These are phyloP conservation scores for Xestia c-nigrum DNA, from an alignment of 2,888 invertebrate genomes.

Conservation along the genomic window DNA sequence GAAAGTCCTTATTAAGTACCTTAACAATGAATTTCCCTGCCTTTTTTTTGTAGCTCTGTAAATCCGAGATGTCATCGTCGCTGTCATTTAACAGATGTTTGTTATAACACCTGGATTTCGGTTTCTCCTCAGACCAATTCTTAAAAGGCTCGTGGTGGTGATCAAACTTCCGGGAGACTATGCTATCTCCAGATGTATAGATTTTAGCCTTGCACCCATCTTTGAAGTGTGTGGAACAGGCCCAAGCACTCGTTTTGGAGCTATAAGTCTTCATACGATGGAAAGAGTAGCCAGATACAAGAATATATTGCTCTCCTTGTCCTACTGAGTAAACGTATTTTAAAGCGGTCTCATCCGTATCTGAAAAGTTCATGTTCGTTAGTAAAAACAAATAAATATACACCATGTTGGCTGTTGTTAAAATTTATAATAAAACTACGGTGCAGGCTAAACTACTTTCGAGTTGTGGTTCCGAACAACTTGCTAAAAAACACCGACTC, in stretches of 20 bases:
- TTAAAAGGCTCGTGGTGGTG: conserved; percentile 29
- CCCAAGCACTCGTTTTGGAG: conserved; percentile 37
- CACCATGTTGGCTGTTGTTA: background rate
- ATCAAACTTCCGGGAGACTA: conserved; percentile 26
- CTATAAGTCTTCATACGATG: conserved; percentile 48
- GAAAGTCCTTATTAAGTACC: background rate
- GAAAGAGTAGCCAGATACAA: conserved; percentile 41
- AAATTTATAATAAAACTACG: background rate
- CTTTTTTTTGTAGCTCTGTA: background rate
- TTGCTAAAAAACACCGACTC: background rate
- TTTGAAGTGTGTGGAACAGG: conserved; percentile 43
- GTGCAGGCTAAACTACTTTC: background rate
- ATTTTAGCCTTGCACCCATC: conserved; percentile 47
- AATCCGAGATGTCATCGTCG: background rate
- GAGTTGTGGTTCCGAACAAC: background rate
- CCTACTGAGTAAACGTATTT: conserved; percentile 46
- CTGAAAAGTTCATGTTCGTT: conserved; percentile 18
- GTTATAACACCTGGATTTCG: conserved; percentile 23
- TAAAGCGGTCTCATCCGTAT: background rate
- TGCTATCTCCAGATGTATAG: conserved; percentile 26
- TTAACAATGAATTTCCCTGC: background rate
- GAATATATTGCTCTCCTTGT: conserved; percentile 33
- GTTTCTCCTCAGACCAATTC: conserved; percentile 41
- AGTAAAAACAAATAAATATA: background rate
- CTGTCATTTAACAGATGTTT: conserved; percentile 25